Evolutionary conservation across 1,140 invertebrate genomes (phyloP), one percentile per base, ranked within the genome.

Genomic region (Eumeta japonica): DNA sequence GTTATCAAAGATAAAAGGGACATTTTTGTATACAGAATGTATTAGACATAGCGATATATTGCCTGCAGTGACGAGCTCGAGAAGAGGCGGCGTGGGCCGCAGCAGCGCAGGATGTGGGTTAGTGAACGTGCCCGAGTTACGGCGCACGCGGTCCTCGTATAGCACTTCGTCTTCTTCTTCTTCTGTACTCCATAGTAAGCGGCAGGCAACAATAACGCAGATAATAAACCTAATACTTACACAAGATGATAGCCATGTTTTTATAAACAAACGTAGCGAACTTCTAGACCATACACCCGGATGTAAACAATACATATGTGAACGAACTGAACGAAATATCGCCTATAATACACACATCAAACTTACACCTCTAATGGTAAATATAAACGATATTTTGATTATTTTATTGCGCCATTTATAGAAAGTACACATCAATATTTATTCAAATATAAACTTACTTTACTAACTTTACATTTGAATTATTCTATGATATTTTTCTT

Each of bases 41-140:
- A n/a, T n/a, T n/a, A 32, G 13, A 34, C 14, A 33, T 33, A 31
- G 16, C 40, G 16, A 41, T 35, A 20, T 20, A 42, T 55, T 65
- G 62, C 68, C 68, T 67, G 68, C 62, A 20, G 70, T 74, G 32
- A 62, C 66, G 41, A 75, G 65, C 48, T 75, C 72, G 39, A 60
- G 59, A 48, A 53, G 61, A 40, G 72, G 68, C 38, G 60, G 58
- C 14, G 63, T 45, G 15, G 58, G 59, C 33, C 46, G 50, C 48
- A 67, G 52, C 43, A 73, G 54, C 35, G 63, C 65, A 33, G 72
- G 68, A 46, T 71, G 65, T 37, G 55, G 49, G 53, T 75, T 75
- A 29, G 56, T 73, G 54, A 51, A 68, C n/a, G 58, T 70, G 33
- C 68, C 72, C 9, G 59, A 67, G 52, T 75, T 72, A 45, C 63